Evolutionary conservation across 2,797 vertebrate species (phyloP).

Genomic region (Mus minutoides): DNA sequence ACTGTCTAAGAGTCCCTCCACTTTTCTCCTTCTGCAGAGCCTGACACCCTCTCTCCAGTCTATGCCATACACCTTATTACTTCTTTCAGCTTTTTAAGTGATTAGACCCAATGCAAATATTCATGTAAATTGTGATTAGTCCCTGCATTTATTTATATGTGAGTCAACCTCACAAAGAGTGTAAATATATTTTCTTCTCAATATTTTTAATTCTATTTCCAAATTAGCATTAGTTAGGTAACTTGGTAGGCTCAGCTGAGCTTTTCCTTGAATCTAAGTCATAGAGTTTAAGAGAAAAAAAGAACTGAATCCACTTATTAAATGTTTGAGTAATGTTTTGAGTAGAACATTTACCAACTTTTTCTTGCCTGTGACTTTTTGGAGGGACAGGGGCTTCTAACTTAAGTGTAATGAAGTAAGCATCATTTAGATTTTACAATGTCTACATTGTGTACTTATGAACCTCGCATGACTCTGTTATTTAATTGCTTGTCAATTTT

Average conservation of each 20-base stretch:
- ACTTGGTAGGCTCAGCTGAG: conserved; percentile 10
- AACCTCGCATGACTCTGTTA: neutral
- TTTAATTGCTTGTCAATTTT: conserved; percentile 1
- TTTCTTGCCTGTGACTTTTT: neutral
- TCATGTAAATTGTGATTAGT: neutral
- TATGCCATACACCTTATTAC: neutral
- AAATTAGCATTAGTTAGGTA: neutral
- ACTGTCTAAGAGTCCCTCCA: neutral
- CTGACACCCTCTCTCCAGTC: neutral
- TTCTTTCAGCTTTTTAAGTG: neutral
- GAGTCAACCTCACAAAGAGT: conserved; percentile 2
- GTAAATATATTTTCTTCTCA: conserved; percentile 25
- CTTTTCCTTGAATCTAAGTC: neutral
- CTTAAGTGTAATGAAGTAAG: conserved; percentile 28
- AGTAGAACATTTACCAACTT: conserved; percentile 1
- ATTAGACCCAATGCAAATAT: conserved; percentile 37
- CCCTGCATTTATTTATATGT: neutral
- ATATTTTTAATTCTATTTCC: neutral
- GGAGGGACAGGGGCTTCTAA: neutral
- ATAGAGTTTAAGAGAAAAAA: neutral
- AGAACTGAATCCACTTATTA: neutral
- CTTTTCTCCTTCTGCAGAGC: neutral
- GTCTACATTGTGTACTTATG: neutral
- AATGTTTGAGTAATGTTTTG: neutral
- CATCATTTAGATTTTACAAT: conserved; percentile 8